A percentile compares a stretch with the other conserved stretches of the same genome.
phyloP scores from a whole-genome alignment of 2,888 invertebrate species.

The Hypomecis punctinalis region DNA sequence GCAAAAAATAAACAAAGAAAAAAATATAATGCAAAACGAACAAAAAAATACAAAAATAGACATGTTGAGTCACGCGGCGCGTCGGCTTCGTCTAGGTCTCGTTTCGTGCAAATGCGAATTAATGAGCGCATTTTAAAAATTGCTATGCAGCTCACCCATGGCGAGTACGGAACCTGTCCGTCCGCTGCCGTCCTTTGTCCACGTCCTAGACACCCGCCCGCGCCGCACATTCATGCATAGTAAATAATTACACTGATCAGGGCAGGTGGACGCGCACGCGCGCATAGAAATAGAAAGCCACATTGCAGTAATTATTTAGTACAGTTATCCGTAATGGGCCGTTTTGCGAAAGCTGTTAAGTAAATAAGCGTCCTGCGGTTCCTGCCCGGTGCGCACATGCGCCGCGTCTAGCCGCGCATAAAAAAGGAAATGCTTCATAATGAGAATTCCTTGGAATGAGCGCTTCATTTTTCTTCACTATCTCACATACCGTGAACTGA shows the following conservation, averaged over 20 bases:
- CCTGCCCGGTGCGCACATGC: conserved; percentile 68
- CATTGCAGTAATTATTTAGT: conserved; percentile 85
- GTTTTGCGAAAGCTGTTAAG: conserved; percentile 84
- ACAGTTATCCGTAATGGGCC: conserved; percentile 84
- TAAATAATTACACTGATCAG: conserved; percentile 84
- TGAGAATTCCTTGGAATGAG: conserved; percentile 63
- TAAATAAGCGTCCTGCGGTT: conserved; percentile 81
- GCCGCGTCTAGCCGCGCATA: conserved; percentile 36
- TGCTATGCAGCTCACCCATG: conserved; percentile 74
- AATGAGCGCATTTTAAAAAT: conserved; percentile 73
- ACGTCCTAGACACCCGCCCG: conserved; percentile 73
- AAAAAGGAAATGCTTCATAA: conserved; percentile 56
- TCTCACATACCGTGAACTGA: conserved; percentile 48
- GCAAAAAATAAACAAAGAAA: too few relatives aligned
- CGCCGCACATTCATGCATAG: conserved; percentile 81
- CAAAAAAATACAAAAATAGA: conserved; percentile 29
- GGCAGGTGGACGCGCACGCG: conserved; percentile 82
- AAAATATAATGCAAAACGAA: not conserved
- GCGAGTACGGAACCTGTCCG: conserved; percentile 75
- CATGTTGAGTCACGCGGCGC: conserved; percentile 55
- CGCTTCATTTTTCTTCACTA: conserved; percentile 56
- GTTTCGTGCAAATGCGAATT: conserved; percentile 67
- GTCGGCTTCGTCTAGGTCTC: conserved; percentile 50
- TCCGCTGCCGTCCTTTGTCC: conserved; percentile 81
- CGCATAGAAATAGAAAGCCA: conserved; percentile 84